These are phyloP conservation scores for Tenthredo notha DNA, from an alignment of 2,888 invertebrate genomes.

Conservation along the genomic window DNA sequence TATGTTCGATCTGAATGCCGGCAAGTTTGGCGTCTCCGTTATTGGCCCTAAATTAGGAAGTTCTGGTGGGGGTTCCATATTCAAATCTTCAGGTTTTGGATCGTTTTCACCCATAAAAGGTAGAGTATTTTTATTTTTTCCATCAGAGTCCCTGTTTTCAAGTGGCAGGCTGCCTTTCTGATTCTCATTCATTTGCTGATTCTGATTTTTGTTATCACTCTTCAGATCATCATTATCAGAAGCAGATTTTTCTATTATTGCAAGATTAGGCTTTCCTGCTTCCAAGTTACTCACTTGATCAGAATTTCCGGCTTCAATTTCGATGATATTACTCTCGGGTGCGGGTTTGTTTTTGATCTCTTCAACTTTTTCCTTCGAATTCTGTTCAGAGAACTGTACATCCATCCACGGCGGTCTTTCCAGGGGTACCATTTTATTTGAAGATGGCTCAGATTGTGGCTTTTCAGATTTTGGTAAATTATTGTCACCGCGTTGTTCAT, in stretches of 20 bases:
- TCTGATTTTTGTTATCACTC: not conserved
- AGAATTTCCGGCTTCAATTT: not conserved
- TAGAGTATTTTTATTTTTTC: slow-evolving; percentile 66
- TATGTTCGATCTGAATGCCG: slow-evolving; percentile 37
- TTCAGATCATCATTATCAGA: not conserved
- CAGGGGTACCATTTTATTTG: slow-evolving; percentile 58
- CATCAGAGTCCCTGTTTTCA: slow-evolving; percentile 18
- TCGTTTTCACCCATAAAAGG: slow-evolving; percentile 76
- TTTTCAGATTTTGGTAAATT: not conserved
- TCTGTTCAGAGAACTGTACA: slow-evolving; percentile 57
- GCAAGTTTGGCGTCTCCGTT: slow-evolving; percentile 50
- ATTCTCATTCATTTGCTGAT: slow-evolving; percentile 29
- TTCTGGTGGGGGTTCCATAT: slow-evolving; percentile 75
- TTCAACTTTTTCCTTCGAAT: slow-evolving; percentile 49
- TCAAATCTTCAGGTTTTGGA: slow-evolving; percentile 73
- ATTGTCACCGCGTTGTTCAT: slow-evolving; percentile 17
- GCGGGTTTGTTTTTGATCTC: not conserved
- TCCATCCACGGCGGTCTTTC: slow-evolving; percentile 68
- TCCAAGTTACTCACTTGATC: not conserved
- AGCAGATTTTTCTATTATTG: not conserved
- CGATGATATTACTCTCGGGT: not conserved
- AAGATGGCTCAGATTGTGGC: not conserved
- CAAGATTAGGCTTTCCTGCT: not conserved
- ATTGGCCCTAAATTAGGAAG: slow-evolving; percentile 72
- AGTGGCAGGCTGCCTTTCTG: not conserved